Conservation (phyloP, 2,797 vertebrate genomes). For the Diplodus sargus region DNA sequence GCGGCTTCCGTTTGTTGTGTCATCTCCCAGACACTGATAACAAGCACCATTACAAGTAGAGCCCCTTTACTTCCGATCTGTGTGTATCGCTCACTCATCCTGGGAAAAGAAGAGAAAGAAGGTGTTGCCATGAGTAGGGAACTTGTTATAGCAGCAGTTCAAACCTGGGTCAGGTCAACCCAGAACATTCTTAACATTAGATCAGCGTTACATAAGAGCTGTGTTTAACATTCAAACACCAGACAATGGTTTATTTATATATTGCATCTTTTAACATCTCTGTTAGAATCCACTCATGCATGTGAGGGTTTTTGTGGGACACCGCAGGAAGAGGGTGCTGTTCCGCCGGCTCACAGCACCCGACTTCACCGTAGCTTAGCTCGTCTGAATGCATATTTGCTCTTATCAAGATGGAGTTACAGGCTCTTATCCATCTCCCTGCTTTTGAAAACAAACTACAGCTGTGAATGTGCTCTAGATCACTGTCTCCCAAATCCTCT, state of each 20-base stretch:
- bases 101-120: constrained; percentile 75
- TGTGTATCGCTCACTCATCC: constrained; percentile 95
- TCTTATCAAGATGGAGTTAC: constrained; percentile 29
- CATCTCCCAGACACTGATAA: constrained; percentile 91
- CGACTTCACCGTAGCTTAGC: constrained; percentile 19
- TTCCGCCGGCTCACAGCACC: constrained; percentile 11
- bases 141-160: neutral
- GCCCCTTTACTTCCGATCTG: constrained; percentile 91
- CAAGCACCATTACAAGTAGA: constrained; percentile 93
- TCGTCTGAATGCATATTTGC: constrained; percentile 37
- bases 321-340: constrained; percentile 16
- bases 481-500: constrained; percentile 37
- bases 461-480: constrained; percentile 43
- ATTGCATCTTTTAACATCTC: neutral
- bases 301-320: neutral
- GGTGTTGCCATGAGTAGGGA: neutral
- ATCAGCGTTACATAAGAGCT: neutral
- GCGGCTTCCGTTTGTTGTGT: constrained; percentile 87
- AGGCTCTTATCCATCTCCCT: constrained; percentile 30
- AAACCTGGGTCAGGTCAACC: neutral
- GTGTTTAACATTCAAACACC: neutral
- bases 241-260: neutral
- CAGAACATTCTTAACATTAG: too few relatives aligned
- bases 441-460: constrained; percentile 60
- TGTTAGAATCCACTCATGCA: neutral